Evolutionary conservation across 1,140 invertebrate species (phyloP).

Genomic region (Drosophila lini): DNA sequence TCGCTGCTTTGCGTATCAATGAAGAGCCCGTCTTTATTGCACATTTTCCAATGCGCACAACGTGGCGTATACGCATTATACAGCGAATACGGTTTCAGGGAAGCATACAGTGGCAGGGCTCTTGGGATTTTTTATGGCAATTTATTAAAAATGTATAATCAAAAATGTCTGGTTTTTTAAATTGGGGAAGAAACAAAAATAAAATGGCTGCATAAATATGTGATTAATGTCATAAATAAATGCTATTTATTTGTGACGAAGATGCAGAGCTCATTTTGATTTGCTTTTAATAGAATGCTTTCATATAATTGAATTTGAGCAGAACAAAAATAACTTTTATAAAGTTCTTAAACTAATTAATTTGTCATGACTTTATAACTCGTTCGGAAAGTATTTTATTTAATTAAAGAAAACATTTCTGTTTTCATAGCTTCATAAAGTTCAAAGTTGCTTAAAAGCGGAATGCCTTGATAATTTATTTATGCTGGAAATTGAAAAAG

Average conservation of each 20-base stretch:
- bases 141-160: conserved; percentile 12
- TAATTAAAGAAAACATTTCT: background rate
- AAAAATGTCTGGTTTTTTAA: background rate
- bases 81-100: conserved; percentile 9
- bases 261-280: background rate
- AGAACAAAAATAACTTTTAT: background rate
- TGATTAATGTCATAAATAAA: background rate
- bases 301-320: background rate
- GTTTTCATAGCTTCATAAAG: background rate
- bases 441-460: background rate
- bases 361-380: background rate
- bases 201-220: background rate
- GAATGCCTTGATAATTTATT: background rate
- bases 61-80: conserved; percentile 54
- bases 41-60: conserved; percentile 62
- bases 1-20: conserved; percentile 76
- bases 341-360: background rate
- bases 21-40: conserved; percentile 73
- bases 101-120: conserved; percentile 18
- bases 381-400: background rate
- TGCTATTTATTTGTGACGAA: background rate
- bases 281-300: background rate
- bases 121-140: conserved; percentile 4
- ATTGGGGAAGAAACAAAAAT: background rate
- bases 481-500: background rate